phyloP scores from a whole-genome alignment of 2,113 vertebrate genomes.

The Phasianus colchicus region DNA sequence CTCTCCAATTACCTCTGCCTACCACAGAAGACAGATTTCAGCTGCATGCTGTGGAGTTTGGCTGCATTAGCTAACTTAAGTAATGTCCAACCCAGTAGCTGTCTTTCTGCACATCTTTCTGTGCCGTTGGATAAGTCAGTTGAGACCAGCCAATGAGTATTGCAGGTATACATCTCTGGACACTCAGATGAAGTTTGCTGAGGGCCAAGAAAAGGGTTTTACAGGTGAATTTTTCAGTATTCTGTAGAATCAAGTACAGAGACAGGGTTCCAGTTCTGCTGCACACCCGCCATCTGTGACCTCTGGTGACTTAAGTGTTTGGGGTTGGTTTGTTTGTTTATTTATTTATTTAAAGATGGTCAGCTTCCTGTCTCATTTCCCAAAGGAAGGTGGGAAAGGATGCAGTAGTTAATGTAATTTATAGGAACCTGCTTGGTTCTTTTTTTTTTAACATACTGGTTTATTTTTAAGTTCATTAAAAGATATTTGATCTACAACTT shows the following conservation, averaged over 20 bases:
- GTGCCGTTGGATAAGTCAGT: background rate
- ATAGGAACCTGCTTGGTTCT: background rate
- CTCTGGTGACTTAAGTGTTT: background rate
- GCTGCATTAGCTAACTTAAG: rapidly evolving
- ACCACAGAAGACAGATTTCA: background rate
- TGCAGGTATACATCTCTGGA: background rate
- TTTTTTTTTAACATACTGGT: background rate
- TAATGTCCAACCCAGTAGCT: background rate
- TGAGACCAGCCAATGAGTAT: background rate
- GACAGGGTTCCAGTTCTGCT: background rate
- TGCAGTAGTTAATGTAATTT: background rate
- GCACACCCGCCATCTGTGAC: background rate
- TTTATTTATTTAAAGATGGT: background rate
- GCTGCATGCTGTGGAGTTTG: background rate
- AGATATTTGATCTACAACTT: background rate
- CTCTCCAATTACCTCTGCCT: background rate
- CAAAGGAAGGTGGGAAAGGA: background rate
- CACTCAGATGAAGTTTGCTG: background rate
- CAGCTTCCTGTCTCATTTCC: background rate
- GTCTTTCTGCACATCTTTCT: background rate
- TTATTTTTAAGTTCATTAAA: background rate
- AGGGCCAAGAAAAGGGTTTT: background rate
- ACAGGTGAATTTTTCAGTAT: background rate
- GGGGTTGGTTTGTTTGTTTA: background rate
- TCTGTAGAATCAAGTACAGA: background rate